These are phyloP conservation scores for Diabrotica virgifera DNA, from an alignment of 1,140 invertebrate species.

Conservation along the genomic window DNA sequence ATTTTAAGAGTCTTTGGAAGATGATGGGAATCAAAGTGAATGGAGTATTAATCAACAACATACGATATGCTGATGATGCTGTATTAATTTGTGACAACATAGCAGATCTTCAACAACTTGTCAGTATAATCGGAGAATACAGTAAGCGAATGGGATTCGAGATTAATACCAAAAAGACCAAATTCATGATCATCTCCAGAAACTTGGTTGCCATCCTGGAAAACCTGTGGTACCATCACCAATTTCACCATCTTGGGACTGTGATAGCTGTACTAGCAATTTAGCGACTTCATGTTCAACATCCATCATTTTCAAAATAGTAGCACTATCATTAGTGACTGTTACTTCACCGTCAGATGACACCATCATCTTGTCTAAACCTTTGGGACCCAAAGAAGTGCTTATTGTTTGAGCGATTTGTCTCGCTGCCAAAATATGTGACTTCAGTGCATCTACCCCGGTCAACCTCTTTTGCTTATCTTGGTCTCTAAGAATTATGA, in stretches of 20 bases:
- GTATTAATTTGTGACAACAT: too few relatives aligned
- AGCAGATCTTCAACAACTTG: too few relatives aligned
- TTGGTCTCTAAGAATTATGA: constrained; percentile 96
- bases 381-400: constrained; percentile 96
- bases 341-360: constrained; percentile 95
- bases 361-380: constrained; percentile 96
- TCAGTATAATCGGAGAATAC: too few relatives aligned
- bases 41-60: too few relatives aligned
- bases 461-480: constrained; percentile 91
- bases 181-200: too few relatives aligned
- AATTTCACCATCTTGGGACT: constrained; percentile 99
- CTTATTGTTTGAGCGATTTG: constrained; percentile 85
- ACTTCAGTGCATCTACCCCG: constrained; percentile 96
- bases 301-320: constrained; percentile 98
- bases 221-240: too few relatives aligned
- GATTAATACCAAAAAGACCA: too few relatives aligned
- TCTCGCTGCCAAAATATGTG: constrained; percentile 93
- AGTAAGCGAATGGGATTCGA: too few relatives aligned
- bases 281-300: constrained; percentile 99
- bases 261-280: constrained; percentile 95
- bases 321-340: constrained; percentile 99
- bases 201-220: too few relatives aligned
- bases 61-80: too few relatives aligned
- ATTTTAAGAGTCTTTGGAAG: too few relatives aligned
- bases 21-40: too few relatives aligned